phyloP scores from a whole-genome alignment of 92 coral and sea anemone species.

The Zoanthus gigantus region DNA sequence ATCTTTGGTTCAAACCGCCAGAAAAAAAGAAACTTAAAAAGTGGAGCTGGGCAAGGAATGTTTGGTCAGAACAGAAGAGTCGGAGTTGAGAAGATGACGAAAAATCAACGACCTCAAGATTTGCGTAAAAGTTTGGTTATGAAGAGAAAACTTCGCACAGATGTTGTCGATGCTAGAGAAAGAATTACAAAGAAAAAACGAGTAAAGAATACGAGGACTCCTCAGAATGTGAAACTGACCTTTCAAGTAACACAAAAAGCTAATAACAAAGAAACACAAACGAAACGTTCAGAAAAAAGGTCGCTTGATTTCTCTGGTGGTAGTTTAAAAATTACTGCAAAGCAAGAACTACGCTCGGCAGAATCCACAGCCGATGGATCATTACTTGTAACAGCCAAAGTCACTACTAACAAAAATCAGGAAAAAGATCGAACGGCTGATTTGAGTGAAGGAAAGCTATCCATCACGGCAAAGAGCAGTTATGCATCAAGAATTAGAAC shows the following conservation, averaged over 20 bases:
- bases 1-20: neutral
- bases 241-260: constrained; percentile 12
- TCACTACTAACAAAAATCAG: constrained; percentile 50
- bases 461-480: constrained; percentile 36
- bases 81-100: constrained; percentile 1
- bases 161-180: constrained; percentile 72
- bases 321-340: constrained; percentile 71
- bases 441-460: constrained; percentile 34
- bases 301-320: constrained; percentile 63
- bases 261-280: neutral
- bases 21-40: neutral
- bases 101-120: constrained; percentile 27
- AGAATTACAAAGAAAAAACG: constrained; percentile 62
- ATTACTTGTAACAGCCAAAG: constrained; percentile 19
- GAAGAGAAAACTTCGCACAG: constrained; percentile 30
- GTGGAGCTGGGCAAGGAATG: neutral
- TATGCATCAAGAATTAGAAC: neutral
- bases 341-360: constrained; percentile 45
- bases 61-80: constrained; percentile 16
- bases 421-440: constrained; percentile 43
- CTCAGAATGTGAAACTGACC: constrained; percentile 65
- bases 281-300: constrained; percentile 23
- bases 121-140: constrained; percentile 40
- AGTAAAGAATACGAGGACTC: constrained; percentile 4
- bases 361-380: constrained; percentile 27